A percentile compares a stretch with the other conserved stretches of the same genome.
These are phyloP conservation scores for Umimayanthus chanpuru DNA, from an alignment of 92 coral and sea anemone species.

Conservation along the genomic window DNA sequence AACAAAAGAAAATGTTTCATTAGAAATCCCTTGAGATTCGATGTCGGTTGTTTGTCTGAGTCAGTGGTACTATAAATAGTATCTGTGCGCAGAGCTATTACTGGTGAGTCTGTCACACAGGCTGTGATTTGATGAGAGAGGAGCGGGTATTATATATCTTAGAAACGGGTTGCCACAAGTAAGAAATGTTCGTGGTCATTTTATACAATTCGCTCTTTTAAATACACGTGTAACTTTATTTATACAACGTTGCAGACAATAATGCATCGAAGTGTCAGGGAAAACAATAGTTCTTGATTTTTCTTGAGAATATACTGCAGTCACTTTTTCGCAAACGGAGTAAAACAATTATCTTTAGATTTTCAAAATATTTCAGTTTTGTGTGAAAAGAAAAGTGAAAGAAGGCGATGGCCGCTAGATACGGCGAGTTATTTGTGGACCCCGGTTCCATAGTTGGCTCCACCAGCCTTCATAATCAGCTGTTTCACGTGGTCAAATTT, in stretches of 20 bases:
- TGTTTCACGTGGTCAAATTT: conserved; percentile 57
- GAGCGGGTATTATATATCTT: too few relatives aligned
- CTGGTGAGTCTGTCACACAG: too few relatives aligned
- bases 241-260: neutral
- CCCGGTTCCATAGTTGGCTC: conserved; percentile 95
- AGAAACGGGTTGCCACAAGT: too few relatives aligned
- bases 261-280: neutral
- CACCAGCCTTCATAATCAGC: conserved; percentile 82
- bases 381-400: neutral
- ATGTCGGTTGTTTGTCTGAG: too few relatives aligned
- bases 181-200: too few relatives aligned
- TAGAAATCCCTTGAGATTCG: too few relatives aligned
- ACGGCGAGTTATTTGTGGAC: conserved; percentile 15
- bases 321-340: neutral
- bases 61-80: too few relatives aligned
- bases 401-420: neutral
- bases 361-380: neutral
- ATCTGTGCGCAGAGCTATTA: too few relatives aligned
- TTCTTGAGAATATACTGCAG: neutral
- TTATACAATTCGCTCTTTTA: too few relatives aligned
- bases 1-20: too few relatives aligned
- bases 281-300: neutral
- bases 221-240: neutral
- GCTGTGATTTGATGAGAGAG: too few relatives aligned
- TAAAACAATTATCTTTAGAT: too few relatives aligned